Conservation (phyloP, 1,140 invertebrate genomes). For the Thalassaphorura encarpata region DNA sequence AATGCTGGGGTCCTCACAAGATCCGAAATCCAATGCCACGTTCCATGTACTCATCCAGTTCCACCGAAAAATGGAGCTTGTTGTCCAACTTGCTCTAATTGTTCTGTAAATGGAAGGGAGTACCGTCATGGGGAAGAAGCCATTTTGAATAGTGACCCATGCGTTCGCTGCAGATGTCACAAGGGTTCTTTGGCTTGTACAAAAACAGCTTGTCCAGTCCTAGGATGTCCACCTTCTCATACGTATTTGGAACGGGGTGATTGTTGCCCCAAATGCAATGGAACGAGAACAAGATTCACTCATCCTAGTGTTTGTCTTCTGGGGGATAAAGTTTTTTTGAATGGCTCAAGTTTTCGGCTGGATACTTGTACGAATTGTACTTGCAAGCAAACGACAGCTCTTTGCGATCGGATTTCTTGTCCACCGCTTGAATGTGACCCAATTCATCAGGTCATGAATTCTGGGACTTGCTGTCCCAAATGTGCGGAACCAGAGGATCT, state of each 20-base stretch:
- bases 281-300: constrained; percentile 33
- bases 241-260: constrained; percentile 56
- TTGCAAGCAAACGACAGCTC: constrained; percentile 56
- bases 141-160: constrained; percentile 68
- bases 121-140: constrained; percentile 62
- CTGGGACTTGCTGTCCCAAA: constrained; percentile 64
- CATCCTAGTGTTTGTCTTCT: constrained; percentile 49
- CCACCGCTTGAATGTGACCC: constrained; percentile 68
- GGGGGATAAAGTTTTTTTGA: constrained; percentile 51
- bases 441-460: constrained; percentile 51
- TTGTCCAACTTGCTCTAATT: constrained; percentile 72
- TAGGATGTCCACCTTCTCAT: constrained; percentile 59
- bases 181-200: constrained; percentile 62
- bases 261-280: constrained; percentile 73
- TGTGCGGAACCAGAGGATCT: constrained; percentile 33
- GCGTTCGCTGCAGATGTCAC: constrained; percentile 70
- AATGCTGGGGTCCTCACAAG: constrained; percentile 73
- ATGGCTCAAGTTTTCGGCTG: constrained; percentile 47
- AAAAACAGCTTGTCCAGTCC: constrained; percentile 71
- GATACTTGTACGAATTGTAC: constrained; percentile 74
- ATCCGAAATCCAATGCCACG: constrained; percentile 63
- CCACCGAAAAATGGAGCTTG: constrained; percentile 52
- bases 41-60: constrained; percentile 59
- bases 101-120: constrained; percentile 57
- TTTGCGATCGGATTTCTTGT: constrained; percentile 66